These are phyloP conservation scores for Cynopterus brachyotis DNA, from an alignment of 2,113 vertebrate species.

Conservation along the genomic window DNA sequence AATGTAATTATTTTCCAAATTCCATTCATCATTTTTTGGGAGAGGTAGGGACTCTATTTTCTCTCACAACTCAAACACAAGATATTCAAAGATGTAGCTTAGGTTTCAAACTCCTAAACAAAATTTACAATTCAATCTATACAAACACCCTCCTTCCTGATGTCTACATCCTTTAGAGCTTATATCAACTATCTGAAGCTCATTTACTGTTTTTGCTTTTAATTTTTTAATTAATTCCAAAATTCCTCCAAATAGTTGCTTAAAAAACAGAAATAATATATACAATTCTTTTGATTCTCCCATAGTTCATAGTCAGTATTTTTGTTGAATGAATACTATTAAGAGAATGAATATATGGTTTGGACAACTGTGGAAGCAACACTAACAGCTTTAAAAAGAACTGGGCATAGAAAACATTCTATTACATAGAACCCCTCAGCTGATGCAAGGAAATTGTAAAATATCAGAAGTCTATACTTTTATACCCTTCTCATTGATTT, in stretches of 20 bases:
- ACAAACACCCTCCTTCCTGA: neutral
- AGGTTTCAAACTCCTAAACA: neutral
- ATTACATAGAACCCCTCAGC: neutral
- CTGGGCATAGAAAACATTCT: neutral
- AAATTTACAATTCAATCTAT: neutral
- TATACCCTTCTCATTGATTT: constrained; percentile 51
- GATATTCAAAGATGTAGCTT: neutral
- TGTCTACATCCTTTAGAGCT: neutral
- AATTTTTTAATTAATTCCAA: neutral
- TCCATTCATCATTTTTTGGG: neutral
- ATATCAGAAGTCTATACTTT: constrained; percentile 21
- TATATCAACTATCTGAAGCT: neutral
- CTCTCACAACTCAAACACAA: neutral
- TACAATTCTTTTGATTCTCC: neutral
- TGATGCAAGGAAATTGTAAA: neutral
- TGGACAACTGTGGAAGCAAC: neutral
- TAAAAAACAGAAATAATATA: neutral
- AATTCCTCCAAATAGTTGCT: neutral
- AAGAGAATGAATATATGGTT: neutral
- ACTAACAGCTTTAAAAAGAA: constrained; percentile 29
- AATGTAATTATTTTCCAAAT: neutral
- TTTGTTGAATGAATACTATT: neutral
- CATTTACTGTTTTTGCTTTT: neutral
- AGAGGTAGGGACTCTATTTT: neutral
- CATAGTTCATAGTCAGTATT: neutral